phyloP scores from a whole-genome alignment of 2,888 invertebrate genomes.

The Xestia xanthographa region DNA sequence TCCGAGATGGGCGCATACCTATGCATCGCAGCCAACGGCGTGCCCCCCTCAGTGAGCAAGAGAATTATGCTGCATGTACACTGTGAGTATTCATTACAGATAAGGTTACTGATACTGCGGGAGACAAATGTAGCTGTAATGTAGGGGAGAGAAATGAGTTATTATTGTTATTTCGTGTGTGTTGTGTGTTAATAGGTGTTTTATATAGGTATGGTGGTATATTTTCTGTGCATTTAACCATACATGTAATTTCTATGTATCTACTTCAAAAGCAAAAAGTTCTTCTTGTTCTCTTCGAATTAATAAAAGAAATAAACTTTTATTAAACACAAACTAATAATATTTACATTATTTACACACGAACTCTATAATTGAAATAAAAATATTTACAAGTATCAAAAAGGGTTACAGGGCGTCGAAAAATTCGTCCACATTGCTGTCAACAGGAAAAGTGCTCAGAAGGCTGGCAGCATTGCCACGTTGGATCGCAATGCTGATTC shows the following conservation, averaged over 20 bases:
- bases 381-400: too few relatives aligned
- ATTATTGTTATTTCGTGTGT: conserved; percentile 44
- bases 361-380: too few relatives aligned
- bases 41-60: conserved; percentile 97
- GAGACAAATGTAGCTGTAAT: conserved; percentile 46
- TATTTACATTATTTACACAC: too few relatives aligned
- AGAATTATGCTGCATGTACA: conserved; percentile 97
- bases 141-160: conserved; percentile 41
- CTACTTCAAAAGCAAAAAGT: neutral
- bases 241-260: neutral
- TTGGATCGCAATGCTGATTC: too few relatives aligned
- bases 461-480: too few relatives aligned
- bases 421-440: too few relatives aligned
- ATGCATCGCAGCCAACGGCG: conserved; percentile 97
- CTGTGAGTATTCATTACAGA: conserved; percentile 92
- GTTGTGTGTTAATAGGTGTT: conserved; percentile 20
- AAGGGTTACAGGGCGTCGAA: too few relatives aligned
- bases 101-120: conserved; percentile 44
- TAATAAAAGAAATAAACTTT: too few relatives aligned
- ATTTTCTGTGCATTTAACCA: neutral
- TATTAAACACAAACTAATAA: too few relatives aligned
- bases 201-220: too few relatives aligned
- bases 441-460: too few relatives aligned
- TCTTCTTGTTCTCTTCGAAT: neutral
- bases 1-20: conserved; percentile 97